Percentiles rank a stretch among this genome's conserved stretches.
These are phyloP conservation scores for Drosophila busckii DNA, from an alignment of 1,140 invertebrate species.

Conservation along the genomic window DNA sequence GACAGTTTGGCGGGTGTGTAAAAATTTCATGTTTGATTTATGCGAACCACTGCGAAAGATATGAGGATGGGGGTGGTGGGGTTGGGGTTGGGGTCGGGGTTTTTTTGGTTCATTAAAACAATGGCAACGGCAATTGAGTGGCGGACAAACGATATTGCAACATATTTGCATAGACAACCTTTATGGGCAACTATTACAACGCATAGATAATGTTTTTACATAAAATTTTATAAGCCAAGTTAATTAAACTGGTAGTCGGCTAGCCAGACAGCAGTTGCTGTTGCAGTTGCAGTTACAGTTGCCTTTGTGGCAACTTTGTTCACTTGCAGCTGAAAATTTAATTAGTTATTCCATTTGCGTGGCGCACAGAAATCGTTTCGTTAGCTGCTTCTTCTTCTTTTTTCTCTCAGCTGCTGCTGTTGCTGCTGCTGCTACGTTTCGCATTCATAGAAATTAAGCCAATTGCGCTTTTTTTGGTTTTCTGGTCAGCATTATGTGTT, in stretches of 20 bases:
- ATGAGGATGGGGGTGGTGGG: neutral
- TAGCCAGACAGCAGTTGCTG: slow-evolving; percentile 2
- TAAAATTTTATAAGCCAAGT: slow-evolving; percentile 73
- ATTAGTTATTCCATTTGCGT: slow-evolving; percentile 73
- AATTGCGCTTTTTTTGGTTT: slow-evolving; percentile 22
- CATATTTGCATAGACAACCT: slow-evolving; percentile 70
- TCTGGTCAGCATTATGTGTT: no score
- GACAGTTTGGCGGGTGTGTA: slow-evolving; percentile 70
- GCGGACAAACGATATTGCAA: slow-evolving; percentile 52
- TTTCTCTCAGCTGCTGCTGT: slow-evolving; percentile 1
- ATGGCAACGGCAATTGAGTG: slow-evolving; percentile 22
- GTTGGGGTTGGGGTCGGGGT: neutral
- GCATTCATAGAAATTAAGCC: slow-evolving; percentile 30
- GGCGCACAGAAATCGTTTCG: no score
- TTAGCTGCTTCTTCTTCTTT: slow-evolving; percentile 17
- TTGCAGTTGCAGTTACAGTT: slow-evolving; percentile 33
- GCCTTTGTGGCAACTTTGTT: slow-evolving; percentile 42
- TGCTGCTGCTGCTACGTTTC: neutral
- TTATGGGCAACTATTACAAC: slow-evolving; percentile 55
- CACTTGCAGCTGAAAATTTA: slow-evolving; percentile 68
- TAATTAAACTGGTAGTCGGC: slow-evolving; percentile 54
- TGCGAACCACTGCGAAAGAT: slow-evolving; percentile 13
- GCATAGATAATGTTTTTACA: slow-evolving; percentile 60
- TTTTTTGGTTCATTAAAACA: slow-evolving; percentile 5
- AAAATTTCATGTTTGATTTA: slow-evolving; percentile 75